These are phyloP conservation scores for Acyrthosiphon pisum DNA, from an alignment of 1,140 invertebrate genomes.

Conservation along the genomic window DNA sequence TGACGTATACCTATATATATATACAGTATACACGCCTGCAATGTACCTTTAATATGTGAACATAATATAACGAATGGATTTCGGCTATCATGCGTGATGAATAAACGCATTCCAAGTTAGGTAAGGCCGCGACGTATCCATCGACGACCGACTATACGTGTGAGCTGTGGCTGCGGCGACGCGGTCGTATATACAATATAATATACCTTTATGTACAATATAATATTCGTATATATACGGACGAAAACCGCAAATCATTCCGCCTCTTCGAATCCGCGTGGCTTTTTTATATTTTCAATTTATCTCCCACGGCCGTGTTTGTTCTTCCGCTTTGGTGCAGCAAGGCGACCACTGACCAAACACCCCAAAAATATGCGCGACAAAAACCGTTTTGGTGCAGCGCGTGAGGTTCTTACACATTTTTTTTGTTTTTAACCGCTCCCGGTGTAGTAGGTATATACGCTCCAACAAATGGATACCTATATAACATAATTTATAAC, in stretches of 20 bases:
- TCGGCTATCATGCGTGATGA: slow-evolving; percentile 39
- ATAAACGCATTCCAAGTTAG: slow-evolving; percentile 47
- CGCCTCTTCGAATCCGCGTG: slow-evolving; percentile 46
- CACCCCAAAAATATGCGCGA: not conserved
- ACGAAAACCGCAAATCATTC: slow-evolving; percentile 57
- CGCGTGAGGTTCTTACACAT: not conserved
- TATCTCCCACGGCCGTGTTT: slow-evolving; percentile 42
- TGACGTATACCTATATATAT: not conserved
- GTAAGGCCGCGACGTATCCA: not conserved
- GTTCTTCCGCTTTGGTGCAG: slow-evolving; percentile 45
- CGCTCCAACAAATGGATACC: not conserved
- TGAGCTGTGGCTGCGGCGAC: not conserved
- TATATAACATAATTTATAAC: not conserved
- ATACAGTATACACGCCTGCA: not conserved
- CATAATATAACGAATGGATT: not conserved
- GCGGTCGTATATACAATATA: not conserved
- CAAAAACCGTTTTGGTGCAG: slow-evolving; percentile 14
- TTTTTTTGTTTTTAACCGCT: not conserved
- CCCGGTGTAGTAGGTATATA: not conserved
- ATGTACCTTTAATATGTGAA: not conserved
- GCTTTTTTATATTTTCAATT: not conserved
- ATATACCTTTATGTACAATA: not conserved
- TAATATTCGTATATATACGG: not conserved
- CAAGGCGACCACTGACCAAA: not conserved
- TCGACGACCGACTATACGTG: not conserved